Conservation (phyloP, 2,797 vertebrate genomes). For the Catharus ustulatus region DNA sequence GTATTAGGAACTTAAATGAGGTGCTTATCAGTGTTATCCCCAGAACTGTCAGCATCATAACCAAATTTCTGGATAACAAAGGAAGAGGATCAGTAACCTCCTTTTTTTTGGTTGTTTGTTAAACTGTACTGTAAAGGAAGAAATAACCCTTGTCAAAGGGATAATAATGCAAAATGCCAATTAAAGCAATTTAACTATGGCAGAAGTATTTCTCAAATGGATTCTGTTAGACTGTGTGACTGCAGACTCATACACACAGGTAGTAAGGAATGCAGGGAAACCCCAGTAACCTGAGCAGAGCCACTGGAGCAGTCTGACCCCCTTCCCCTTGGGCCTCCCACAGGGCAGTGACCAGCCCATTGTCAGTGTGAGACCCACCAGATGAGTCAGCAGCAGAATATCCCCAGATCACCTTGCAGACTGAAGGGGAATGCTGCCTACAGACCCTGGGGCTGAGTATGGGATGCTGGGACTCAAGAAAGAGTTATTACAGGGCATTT, state of each 20-base stretch:
- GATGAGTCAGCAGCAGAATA: neutral
- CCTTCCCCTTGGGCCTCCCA: fast-evolving
- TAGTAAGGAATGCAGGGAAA: neutral
- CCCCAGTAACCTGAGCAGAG: neutral
- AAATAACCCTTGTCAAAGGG: neutral
- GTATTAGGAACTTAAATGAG: neutral
- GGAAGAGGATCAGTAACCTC: neutral
- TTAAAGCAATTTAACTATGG: neutral
- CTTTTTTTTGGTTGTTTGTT: neutral
- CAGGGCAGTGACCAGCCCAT: neutral
- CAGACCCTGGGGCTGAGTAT: neutral
- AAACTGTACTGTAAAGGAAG: neutral
- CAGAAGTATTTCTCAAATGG: neutral
- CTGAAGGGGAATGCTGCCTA: neutral
- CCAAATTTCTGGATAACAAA: neutral
- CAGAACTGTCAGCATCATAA: neutral
- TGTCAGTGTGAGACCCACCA: neutral
- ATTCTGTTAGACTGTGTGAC: neutral
- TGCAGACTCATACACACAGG: neutral
- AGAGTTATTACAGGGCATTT: neutral
- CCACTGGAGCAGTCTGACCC: neutral
- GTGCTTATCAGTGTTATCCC: neutral
- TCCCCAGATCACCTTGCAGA: neutral
- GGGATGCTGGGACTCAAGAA: neutral
- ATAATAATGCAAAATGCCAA: neutral